These are phyloP conservation scores for Cerceris ruficornis DNA, from an alignment of 2,888 invertebrate species.

Conservation along the genomic window DNA sequence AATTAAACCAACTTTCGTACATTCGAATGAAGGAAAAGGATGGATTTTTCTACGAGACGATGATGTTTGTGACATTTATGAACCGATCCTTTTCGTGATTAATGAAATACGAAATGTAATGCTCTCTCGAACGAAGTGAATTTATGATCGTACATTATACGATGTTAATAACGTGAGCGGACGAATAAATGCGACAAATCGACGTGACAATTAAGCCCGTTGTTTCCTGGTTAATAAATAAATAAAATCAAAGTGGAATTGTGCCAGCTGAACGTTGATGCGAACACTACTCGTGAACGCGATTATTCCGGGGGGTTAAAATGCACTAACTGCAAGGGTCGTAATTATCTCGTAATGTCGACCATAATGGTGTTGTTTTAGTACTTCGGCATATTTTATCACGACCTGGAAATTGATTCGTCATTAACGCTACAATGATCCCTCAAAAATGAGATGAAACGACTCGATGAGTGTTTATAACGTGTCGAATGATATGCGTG, in stretches of 20 bases:
- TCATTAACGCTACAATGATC: background rate
- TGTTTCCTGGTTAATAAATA: slow-evolving; percentile 1
- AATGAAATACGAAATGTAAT: slow-evolving; percentile 9
- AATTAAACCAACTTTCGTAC: background rate
- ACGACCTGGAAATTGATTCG: background rate
- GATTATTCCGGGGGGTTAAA: background rate
- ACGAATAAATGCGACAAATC: background rate
- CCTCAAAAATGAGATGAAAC: background rate
- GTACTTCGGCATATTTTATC: background rate
- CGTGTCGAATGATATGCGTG: too few relatives aligned
- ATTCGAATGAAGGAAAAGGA: background rate
- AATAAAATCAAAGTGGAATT: background rate
- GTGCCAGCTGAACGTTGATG: background rate
- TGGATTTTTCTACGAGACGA: slow-evolving; percentile 2
- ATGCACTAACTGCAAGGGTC: too few relatives aligned
- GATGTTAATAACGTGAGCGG: too few relatives aligned
- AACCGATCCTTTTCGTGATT: slow-evolving; percentile 31
- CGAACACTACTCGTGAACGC: background rate
- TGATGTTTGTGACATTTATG: background rate
- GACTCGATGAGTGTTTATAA: too few relatives aligned
- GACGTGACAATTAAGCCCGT: background rate
- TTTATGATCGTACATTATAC: background rate
- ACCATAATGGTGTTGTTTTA: background rate
- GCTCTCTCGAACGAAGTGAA: slow-evolving; percentile 15
- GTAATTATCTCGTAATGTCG: background rate